These are phyloP conservation scores for Steinernema khuongi DNA, from an alignment of 1,140 invertebrate species.

Conservation along the genomic window DNA sequence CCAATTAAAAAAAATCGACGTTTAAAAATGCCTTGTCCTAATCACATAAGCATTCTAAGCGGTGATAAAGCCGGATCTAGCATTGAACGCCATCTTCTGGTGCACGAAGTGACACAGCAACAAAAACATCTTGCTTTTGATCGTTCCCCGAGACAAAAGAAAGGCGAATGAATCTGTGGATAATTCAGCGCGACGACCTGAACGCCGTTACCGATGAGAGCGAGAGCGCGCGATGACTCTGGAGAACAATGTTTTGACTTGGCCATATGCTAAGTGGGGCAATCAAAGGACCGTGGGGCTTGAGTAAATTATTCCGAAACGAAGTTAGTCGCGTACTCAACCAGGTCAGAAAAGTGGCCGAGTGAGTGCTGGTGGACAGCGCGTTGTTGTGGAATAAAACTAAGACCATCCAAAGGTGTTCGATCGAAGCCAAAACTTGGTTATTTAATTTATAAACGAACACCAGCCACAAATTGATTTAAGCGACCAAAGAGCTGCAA, in stretches of 20 bases:
- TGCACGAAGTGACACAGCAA: no score
- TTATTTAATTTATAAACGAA: not conserved
- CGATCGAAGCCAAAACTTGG: not conserved
- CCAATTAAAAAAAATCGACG: no score
- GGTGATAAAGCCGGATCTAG: no score
- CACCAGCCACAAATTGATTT: not conserved
- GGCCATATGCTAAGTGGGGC: not conserved
- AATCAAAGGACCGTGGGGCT: not conserved
- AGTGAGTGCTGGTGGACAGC: not conserved
- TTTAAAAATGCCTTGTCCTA: no score
- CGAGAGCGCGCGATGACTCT: not conserved
- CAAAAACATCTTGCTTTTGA: no score
- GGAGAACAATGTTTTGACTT: slow-evolving; percentile 5
- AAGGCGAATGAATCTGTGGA: no score
- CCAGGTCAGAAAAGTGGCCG: not conserved
- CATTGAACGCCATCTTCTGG: no score
- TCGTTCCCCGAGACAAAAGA: no score
- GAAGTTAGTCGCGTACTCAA: not conserved
- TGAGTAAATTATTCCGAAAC: not conserved
- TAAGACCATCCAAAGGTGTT: no score
- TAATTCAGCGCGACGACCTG: no score
- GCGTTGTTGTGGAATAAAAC: no score
- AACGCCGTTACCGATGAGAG: not conserved
- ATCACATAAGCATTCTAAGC: no score
- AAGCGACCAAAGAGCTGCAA: not conserved